Evolutionary conservation across 1,140 invertebrate genomes (phyloP).

Genomic region (Drosophila triauraria): DNA sequence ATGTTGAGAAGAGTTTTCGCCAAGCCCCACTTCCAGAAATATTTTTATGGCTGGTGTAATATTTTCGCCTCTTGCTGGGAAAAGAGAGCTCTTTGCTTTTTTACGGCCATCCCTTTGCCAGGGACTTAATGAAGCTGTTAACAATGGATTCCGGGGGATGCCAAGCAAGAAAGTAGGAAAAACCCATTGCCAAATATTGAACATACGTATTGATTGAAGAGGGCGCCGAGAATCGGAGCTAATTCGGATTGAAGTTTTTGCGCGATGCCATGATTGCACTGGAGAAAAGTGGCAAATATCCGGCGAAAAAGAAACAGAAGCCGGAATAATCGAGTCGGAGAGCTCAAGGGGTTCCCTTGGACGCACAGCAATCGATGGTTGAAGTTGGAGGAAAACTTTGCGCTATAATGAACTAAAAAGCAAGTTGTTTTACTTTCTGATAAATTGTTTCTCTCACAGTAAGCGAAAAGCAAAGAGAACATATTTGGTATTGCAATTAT

Average conservation of each 20-base stretch:
- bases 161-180: constrained; percentile 29
- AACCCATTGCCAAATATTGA: constrained; percentile 44
- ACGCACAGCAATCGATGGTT: constrained; percentile 13
- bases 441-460: neutral
- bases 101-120: constrained; percentile 42
- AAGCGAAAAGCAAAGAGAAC: neutral
- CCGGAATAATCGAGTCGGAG: constrained; percentile 35
- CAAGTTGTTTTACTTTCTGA: constrained; percentile 2
- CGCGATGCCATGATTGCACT: constrained; percentile 31
- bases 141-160: constrained; percentile 38
- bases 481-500: neutral
- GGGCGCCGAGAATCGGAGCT: constrained; percentile 10
- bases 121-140: constrained; percentile 63
- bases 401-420: constrained; percentile 21
- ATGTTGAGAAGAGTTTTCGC: constrained; percentile 36
- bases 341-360: constrained; percentile 9
- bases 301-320: constrained; percentile 29
- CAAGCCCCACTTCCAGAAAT: constrained; percentile 12
- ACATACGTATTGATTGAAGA: constrained; percentile 39
- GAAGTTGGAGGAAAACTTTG: constrained; percentile 22
- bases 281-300: constrained; percentile 14
- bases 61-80: constrained; percentile 25
- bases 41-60: constrained; percentile 62
- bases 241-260: constrained; percentile 45
- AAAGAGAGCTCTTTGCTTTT: constrained; percentile 19